Conservation (phyloP, 2,797 vertebrate genomes). For the Corythornis leucogaster region DNA sequence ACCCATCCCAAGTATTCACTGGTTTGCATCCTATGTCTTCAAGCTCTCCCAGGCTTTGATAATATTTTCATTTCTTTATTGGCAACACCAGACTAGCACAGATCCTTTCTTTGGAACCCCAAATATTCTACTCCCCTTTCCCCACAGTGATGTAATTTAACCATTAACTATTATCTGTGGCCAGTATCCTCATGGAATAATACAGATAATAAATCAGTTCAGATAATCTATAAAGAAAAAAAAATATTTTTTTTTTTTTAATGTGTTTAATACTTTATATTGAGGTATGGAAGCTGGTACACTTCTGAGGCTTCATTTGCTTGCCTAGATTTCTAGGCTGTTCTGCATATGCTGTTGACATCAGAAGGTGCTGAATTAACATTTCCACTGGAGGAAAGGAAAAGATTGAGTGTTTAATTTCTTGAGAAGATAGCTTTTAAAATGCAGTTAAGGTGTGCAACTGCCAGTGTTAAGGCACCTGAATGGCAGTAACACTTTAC, state of each 20-base stretch:
- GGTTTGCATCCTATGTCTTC: not conserved
- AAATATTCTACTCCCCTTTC: not conserved
- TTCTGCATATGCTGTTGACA: not conserved
- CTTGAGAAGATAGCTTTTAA: slow-evolving; percentile 48
- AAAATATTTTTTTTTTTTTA: not conserved
- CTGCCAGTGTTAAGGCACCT: slow-evolving; percentile 4
- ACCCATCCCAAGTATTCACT: not conserved
- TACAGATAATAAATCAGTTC: not conserved
- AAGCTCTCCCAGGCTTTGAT: not conserved
- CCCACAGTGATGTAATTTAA: not conserved
- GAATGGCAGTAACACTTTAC: slow-evolving; percentile 36
- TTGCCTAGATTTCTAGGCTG: not conserved
- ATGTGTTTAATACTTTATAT: not conserved
- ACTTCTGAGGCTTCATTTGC: not conserved
- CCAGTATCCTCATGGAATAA: not conserved
- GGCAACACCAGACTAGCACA: not conserved
- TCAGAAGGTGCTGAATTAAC: slow-evolving; percentile 34
- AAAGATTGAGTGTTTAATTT: slow-evolving; percentile 53
- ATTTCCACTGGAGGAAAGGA: slow-evolving; percentile 6
- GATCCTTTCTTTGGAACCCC: not conserved
- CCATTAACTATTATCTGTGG: not conserved
- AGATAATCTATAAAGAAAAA: not conserved
- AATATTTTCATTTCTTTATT: not conserved
- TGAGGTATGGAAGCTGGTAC: not conserved
- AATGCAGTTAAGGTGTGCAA: slow-evolving; percentile 35